Evolutionary conservation across 2,113 vertebrate genomes (phyloP).

Genomic region (Chascanopsetta lugubris): DNA sequence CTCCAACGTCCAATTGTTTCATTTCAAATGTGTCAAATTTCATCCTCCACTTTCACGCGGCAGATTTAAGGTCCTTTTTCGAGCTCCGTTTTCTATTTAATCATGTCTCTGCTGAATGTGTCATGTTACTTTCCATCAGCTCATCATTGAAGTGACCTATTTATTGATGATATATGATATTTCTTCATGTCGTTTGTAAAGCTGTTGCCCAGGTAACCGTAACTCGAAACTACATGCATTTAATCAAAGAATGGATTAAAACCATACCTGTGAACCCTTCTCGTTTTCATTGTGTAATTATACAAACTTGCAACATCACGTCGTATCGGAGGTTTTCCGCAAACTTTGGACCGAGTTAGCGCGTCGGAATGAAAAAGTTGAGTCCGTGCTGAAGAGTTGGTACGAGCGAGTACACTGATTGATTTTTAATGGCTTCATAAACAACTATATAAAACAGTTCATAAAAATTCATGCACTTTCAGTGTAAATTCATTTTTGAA

Average conservation of each 20-base stretch:
- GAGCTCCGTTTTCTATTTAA: not conserved
- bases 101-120: not conserved
- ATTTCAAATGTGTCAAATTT: not conserved
- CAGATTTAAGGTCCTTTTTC: not conserved
- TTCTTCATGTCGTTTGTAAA: not conserved
- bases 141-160: not conserved
- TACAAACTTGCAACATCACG: not conserved
- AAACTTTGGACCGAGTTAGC: not conserved
- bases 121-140: not conserved
- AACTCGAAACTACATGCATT: not conserved
- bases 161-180: not conserved
- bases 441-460: slow-evolving; percentile 86
- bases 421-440: slow-evolving; percentile 87
- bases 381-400: slow-evolving; percentile 27
- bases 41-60: too few species aligned
- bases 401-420: slow-evolving; percentile 80
- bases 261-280: not conserved
- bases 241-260: not conserved
- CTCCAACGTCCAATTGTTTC: not conserved
- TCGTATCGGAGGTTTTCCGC: not conserved
- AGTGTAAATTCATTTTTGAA: slow-evolving; percentile 95
- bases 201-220: not conserved
- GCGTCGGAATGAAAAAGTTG: not conserved
- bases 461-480: slow-evolving; percentile 87
- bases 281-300: not conserved